Conservation (phyloP, 2,113 vertebrate species). For the Mungos mungo region DNA sequence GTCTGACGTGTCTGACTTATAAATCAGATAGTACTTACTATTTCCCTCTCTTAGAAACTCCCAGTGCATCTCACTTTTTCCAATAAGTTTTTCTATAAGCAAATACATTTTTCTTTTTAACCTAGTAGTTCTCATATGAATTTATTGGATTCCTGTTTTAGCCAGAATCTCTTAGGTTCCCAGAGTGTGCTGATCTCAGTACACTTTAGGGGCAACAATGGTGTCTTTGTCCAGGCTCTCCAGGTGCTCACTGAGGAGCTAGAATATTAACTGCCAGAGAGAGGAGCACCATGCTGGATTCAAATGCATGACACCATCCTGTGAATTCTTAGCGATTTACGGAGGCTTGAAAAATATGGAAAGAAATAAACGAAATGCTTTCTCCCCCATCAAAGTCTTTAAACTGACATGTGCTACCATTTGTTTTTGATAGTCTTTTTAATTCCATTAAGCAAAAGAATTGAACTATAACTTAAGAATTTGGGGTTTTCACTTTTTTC, state of each 20-base stretch:
- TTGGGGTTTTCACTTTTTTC: neutral
- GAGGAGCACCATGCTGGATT: neutral
- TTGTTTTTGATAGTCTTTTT: slow-evolving; percentile 11
- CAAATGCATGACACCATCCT: neutral
- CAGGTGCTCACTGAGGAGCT: neutral
- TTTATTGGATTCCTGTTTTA: slow-evolving; percentile 27
- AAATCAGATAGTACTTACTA: neutral
- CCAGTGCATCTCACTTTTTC: neutral
- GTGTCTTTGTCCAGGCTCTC: neutral
- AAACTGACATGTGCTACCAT: neutral
- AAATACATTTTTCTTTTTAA: neutral
- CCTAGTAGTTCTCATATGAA: neutral
- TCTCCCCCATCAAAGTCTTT: neutral
- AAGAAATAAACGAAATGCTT: neutral
- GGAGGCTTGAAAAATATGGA: neutral
- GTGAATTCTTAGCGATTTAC: neutral
- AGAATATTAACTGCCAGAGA: neutral
- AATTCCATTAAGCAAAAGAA: neutral
- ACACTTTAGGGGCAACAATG: neutral
- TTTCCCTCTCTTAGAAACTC: neutral
- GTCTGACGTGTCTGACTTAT: neutral
- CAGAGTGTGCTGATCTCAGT: neutral
- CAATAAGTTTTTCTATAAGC: neutral
- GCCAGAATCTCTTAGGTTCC: neutral
- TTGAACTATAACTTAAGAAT: neutral